Evolutionary conservation across 1,140 invertebrate species (phyloP), one percentile per base, ranked within the genome.

Genomic region (Lucilia sericata): DNA sequence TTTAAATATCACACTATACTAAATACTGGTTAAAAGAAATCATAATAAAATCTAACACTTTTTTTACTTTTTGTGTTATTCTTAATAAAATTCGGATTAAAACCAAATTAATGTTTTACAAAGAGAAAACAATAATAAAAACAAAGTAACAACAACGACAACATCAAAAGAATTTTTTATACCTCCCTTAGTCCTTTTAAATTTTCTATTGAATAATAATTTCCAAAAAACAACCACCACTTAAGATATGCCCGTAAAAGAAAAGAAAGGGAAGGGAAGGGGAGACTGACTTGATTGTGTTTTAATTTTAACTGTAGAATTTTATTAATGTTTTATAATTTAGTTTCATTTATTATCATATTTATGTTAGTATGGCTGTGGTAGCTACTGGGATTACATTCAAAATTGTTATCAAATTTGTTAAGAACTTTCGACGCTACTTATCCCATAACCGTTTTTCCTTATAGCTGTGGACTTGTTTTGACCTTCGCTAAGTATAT

Each of bases 281-380:
- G 51, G 13, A 30, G 3, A 3, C 1, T 30, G 25, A 30, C 10
- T 14, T 21, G 17, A 70, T 70, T 70, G 17, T 70, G 19, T 70
- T 70, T 70, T 70, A 70, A 70, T 70, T 60, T 70, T 19, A 70
- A 70, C 19, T 70, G 17, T 70, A 70, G 5, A 5, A 70, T 70
- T 30, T 70, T 70, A 70, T 70, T 70, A 70, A 70, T 70, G 60
- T 70, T 70, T 70, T 21, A 70, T 70, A 70, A 70, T 70, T 70
- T 70, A 70, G 13, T 17, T 60, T 60, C 51, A 60, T 60, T 60
- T 60, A 60, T 60, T 3, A 30, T 30, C 25, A 30, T 70, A 55
- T 14, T 42, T 55, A 55, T 55, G 51, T 55, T n/a, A 14, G 51
- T 5, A 70, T 21, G 8, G 8, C 5, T 70, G 5, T 10, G 60